Conservation (phyloP, 2,888 invertebrate genomes). For the Petrophora chlorosata region DNA sequence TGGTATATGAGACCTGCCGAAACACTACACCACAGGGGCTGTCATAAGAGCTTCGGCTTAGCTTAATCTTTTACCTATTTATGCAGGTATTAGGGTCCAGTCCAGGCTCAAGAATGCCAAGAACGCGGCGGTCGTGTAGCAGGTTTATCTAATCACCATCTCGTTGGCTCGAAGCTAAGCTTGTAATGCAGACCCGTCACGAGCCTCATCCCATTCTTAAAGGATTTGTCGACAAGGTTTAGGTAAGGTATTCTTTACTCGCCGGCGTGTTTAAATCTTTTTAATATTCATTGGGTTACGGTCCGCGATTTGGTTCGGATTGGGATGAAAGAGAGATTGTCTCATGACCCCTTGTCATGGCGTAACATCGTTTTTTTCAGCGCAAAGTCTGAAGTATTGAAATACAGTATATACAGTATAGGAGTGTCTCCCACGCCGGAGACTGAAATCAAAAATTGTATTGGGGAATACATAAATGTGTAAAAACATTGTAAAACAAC, state of each 20-base stretch:
- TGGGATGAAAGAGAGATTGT: not conserved
- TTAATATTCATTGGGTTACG: constrained; percentile 5
- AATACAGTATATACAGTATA: too few species aligned
- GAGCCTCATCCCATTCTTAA: constrained; percentile 14
- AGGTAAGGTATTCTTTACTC: constrained; percentile 7
- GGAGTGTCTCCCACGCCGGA: too few species aligned
- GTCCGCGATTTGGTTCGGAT: not conserved
- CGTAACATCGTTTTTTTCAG: too few species aligned
- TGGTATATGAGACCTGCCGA: too few species aligned
- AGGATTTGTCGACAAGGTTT: constrained; percentile 15
- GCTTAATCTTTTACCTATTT: too few species aligned
- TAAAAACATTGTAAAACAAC: too few species aligned
- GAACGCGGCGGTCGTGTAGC: constrained; percentile 5
- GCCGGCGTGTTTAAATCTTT: not conserved
- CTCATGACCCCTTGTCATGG: too few species aligned
- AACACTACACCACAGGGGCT: too few species aligned
- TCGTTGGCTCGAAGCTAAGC: constrained; percentile 1
- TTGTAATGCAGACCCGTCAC: constrained; percentile 9
- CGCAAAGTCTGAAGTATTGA: too few species aligned
- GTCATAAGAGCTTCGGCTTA: too few species aligned
- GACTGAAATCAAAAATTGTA: too few species aligned
- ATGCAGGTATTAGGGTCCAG: not conserved
- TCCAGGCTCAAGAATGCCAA: constrained; percentile 2
- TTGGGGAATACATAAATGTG: too few species aligned
- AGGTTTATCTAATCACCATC: constrained; percentile 19